Conservation (phyloP, 2,797 vertebrate genomes). For the Sternarchorhynchus goeldii region DNA sequence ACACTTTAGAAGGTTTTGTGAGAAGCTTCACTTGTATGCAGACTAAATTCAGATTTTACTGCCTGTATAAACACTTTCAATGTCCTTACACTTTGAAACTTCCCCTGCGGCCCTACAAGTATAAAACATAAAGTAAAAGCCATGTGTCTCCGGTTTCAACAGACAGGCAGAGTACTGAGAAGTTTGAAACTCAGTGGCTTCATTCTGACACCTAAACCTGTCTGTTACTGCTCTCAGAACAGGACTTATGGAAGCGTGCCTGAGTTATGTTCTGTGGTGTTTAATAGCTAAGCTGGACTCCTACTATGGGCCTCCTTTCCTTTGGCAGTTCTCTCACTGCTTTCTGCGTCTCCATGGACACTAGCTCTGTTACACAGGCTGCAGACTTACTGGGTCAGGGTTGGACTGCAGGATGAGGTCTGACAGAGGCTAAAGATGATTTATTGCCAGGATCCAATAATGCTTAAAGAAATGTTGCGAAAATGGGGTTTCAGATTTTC, state of each 20-base stretch:
- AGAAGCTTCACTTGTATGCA: not conserved
- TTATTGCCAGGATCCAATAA: not conserved
- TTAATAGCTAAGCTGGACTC: not conserved
- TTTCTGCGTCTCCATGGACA: not conserved
- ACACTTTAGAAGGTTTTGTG: too few species aligned
- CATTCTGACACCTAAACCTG: not conserved
- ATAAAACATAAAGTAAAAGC: not conserved
- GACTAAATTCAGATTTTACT: conserved; percentile 25
- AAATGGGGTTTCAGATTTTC: too few species aligned
- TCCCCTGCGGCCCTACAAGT: not conserved
- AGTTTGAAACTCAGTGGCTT: not conserved
- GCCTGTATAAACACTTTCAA: not conserved
- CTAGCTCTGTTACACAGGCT: not conserved
- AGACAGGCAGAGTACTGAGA: not conserved
- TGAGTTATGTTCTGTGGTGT: not conserved
- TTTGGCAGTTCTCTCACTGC: not conserved
- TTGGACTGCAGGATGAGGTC: not conserved
- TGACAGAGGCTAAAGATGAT: not conserved
- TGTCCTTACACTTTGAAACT: not conserved
- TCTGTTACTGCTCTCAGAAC: not conserved
- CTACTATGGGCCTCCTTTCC: not conserved
- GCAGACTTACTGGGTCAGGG: not conserved
- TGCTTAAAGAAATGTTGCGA: not conserved
- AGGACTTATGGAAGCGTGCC: not conserved
- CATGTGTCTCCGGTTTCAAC: not conserved